Evolutionary conservation across 2,888 invertebrate species (phyloP), one percentile per base, ranked within the genome.

Genomic region (Tenthredo scrophulariae): DNA sequence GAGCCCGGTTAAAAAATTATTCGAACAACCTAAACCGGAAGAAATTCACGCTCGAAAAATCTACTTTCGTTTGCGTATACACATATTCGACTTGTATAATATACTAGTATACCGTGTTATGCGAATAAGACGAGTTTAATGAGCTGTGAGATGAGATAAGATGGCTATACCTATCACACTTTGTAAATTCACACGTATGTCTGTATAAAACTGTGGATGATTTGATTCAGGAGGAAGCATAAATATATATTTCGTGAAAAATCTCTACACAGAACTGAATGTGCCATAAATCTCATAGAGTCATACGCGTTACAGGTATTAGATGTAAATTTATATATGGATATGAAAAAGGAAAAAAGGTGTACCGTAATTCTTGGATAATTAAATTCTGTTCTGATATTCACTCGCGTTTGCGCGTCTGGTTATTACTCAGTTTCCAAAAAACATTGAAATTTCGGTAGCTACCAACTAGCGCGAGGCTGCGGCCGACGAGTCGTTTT

Each of bases 401-500:
- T 43, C 72, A 43, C n/a, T 43, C 22, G 72, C 33, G 18, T 33
- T 67, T 33, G 33, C 18, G 43, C 43, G 62, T 26, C 10, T 22
- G 13, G 62, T 26, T 62, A 67, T 33, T 26, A 0, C 50, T 2
- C 77, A 22, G 77, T 77, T 77, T 77, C 22, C 50, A 77, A 77
- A 77, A 75, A 77, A 26, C 77, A 50, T 77, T 50, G 77, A 77
- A 77, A 50, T 77, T 77, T 77, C 10, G 77, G 77, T 77, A 13
- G 29, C 26, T 29, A 50, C 29, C 13, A 80, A 58, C 89, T 26
- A 40, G 80, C 40, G 37, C 62, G 80, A 58, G 65, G 65, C 43
- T 77, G 77, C 67, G 79, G n/a, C 79, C 75, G 77, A 88, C 89
- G 89, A 91, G 89, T 90, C 89, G 90, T 89, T 91, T 91, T 91